Percentiles rank a stretch among this genome's conserved stretches.
phyloP scores from a whole-genome alignment of 2,113 vertebrate genomes.

The Macaca mulatta region DNA sequence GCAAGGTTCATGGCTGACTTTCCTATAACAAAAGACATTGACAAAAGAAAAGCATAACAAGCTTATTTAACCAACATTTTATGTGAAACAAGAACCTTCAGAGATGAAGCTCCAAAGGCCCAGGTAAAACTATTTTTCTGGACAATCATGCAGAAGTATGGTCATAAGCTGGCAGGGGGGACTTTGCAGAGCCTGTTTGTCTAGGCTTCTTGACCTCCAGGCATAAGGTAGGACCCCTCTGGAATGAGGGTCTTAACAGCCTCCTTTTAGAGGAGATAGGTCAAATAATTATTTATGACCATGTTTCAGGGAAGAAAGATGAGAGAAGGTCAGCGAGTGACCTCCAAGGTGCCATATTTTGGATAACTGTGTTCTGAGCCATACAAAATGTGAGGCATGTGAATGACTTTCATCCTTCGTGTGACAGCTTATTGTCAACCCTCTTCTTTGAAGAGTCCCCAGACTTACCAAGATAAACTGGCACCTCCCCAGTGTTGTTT shows the following conservation, averaged over 20 bases:
- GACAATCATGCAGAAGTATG: background rate
- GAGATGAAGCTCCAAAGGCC: background rate
- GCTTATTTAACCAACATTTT: background rate
- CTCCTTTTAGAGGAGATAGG: background rate
- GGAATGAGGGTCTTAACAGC: background rate
- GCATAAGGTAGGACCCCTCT: background rate
- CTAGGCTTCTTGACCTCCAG: background rate
- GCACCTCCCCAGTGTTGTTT: background rate
- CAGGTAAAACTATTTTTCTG: background rate
- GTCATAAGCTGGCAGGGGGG: too few relatives aligned
- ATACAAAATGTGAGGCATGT: background rate
- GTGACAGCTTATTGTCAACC: background rate
- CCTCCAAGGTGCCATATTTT: background rate
- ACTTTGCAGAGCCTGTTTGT: too few relatives aligned
- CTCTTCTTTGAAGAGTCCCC: background rate
- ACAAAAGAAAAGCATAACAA: background rate
- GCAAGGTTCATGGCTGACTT: background rate
- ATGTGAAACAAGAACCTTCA: background rate
- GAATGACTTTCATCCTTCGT: background rate
- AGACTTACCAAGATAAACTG: background rate
- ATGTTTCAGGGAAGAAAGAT: background rate
- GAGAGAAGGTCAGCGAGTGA: background rate
- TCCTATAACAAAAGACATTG: background rate
- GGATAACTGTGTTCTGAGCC: background rate
- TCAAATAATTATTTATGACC: background rate